Base-by-base conservation (phyloP, 2,888 invertebrate genomes). In the Watsonalla binaria region DNA sequence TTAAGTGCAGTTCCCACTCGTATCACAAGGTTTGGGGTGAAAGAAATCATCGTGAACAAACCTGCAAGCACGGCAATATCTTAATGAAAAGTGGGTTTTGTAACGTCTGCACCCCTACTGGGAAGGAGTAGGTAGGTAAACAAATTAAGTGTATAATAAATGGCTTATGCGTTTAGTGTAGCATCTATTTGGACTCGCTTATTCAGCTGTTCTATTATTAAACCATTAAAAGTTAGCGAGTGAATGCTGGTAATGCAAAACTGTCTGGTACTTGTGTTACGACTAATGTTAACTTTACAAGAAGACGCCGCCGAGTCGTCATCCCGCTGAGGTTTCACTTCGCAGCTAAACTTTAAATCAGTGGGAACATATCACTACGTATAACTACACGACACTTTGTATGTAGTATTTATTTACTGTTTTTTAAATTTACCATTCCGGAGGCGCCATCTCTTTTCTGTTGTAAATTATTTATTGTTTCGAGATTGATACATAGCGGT, bases 201-300 rank as follows among this genome's bases (percentile, higher is more conserved):
- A 55, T 51, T 55, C 35, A 42, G 52, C 48, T 57, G 56, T 51
- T 52, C 51, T 51, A 55, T 61, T 58, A 65, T 62, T 61, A 59
- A 59, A 56, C 58, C 63, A 66, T 68, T 68, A 69, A 66, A 70
- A 72, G 62, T 72, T 67, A 14, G 56, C 54, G 58, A 61, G 58
- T 63, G 54, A 52, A 42, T 52, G 47, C 45, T 47, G 39, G 15
- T 42, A 52, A 13, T 45, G 47, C 52, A 35, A 52, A 52, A 48
- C 45, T 52, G 42, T 45, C 47, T 42, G 45, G n/a, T 45, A 34
- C 52, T 47, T 55, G 55, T 55, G 35, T 52, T 47, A 51, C 52
- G 47, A 49, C 49, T 37, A 53, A 55, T 52, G 51, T 47, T 55
- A 55, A 55, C 55, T 55, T 55, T 51, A 52, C 45, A 55, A 55